phyloP scores from a whole-genome alignment of 2,113 vertebrate genomes.

The Bufo gargarizans region DNA sequence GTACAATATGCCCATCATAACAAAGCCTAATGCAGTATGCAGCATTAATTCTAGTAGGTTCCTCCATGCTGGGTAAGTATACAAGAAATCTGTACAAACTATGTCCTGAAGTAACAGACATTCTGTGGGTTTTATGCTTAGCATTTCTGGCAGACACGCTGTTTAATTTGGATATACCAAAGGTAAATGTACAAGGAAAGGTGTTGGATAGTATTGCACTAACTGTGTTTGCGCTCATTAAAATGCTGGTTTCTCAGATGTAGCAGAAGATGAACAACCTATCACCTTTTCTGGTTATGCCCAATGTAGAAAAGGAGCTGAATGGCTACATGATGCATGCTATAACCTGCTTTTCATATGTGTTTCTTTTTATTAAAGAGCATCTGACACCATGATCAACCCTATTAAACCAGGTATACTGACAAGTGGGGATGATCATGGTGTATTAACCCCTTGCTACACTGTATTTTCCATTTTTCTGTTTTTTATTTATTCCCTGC shows the following conservation, averaged over 20 bases:
- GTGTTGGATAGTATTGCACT: neutral
- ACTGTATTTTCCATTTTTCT: too few relatives aligned
- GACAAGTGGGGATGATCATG: too few relatives aligned
- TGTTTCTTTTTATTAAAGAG: too few relatives aligned
- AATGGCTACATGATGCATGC: neutral
- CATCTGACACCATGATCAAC: too few relatives aligned
- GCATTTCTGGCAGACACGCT: constrained; percentile 21
- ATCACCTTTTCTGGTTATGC: neutral
- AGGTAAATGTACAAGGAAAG: constrained; percentile 30
- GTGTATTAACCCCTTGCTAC: too few relatives aligned
- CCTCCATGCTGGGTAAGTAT: neutral
- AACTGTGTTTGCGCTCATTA: neutral
- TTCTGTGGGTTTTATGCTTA: constrained; percentile 21
- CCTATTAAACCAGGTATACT: too few relatives aligned
- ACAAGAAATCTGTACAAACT: neutral
- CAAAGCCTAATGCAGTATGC: neutral
- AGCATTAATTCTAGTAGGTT: neutral
- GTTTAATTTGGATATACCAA: constrained; percentile 21
- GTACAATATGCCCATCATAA: neutral
- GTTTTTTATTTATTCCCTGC: too few relatives aligned
- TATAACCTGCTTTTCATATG: neutral
- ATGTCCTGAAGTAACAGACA: neutral
- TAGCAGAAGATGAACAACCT: neutral
- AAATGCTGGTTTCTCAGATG: constrained; percentile 4
- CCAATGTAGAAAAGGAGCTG: neutral